Evolutionary conservation across 2,797 vertebrate genomes (phyloP), one percentile per base, ranked within the genome.

Genomic region (Alcedo atthis): DNA sequence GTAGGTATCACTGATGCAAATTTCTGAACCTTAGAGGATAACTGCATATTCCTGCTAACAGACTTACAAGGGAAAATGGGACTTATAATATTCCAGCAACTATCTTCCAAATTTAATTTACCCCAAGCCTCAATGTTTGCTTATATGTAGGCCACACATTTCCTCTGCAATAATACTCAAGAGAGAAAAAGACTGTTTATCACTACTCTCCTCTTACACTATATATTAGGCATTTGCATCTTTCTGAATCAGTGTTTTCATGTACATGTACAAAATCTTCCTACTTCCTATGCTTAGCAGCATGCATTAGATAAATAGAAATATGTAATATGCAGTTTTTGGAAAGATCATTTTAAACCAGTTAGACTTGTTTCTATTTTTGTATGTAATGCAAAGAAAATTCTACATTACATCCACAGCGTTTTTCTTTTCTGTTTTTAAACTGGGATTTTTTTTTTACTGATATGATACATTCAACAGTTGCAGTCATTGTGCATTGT

Each of bases 71-170:
- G 88, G 86, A 90, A 94, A 96, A 87, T 57, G 66, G 79, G 84
- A 92, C 91, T 89, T 78, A 68, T 0, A 10, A 74, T 84, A 85
- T 94, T 93, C 76, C 63, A 94, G 81, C 62, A 94, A 92, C 84
- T 92, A 87, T 87, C 73, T 83, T 94, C 84, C 81, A 93, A 92
- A 96, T 92, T 95, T 93, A 89, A 93, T 95, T 92, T 92, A 93
- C 73, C 73, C 81, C 73, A 89, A 90, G 62, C 73, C 92, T 89
- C 90, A 89, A 32, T 92, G 86, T 96, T 93, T 96, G 88, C 93
- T 94, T 94, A 87, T 89, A 96, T 96, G 79, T 94, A 94, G 94
- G 93, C 88, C 93, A 94, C 43, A 59, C 35, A 79, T 85, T 94
- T 96, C 79, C 76, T 90, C 55, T 42, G 83, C 88, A 94, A 89